Evolutionary conservation across 2,888 invertebrate genomes (phyloP), one percentile per base, ranked within the genome.

Genomic region (Cacoxenus indagator): DNA sequence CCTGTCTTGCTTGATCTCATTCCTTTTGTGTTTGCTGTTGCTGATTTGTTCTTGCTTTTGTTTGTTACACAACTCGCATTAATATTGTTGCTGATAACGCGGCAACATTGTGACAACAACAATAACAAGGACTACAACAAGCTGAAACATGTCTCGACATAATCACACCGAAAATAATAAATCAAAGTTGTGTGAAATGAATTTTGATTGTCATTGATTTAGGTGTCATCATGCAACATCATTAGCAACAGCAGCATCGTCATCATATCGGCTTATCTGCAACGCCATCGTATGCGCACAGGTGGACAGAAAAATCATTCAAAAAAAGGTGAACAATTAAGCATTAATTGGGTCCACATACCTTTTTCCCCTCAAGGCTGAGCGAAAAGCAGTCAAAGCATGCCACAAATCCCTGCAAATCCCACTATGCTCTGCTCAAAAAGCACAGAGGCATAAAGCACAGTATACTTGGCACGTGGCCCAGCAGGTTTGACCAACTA

Each of bases 131-230:
- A 54, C 24, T 17, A 26, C 24, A 55, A 55, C 3, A 55, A 55
- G 26, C 4, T 26, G 14, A 55, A 26, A 55, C 26, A 24, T 55
- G 26, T 55, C 26, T 9, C 14, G 14, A 8, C 22, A 55, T 55
- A 55, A 55, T 11, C 24, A 26, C 11, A 55, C 19, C 8, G 8
- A 75, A 76, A 73, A 78, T 77, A 80, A 82, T 80, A 80, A 80
- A 82, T 82, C 82, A 82, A 77, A 67, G 81, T 72, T 66, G 72
- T 69, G 70, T 73, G 81, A 82, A 80, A 80, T 81, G 80, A 82
- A 78, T 80, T 80, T 82, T 80, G 80, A 80, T 80, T 82, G 80
- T 82, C 80, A 81, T 82, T 80, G 80, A 80, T 80, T 80, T 80
- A 80, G 80, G 78, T 76, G 73, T 69, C 73, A n/a, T n/a, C n/a